These are phyloP conservation scores for Phoxinus dragarum DNA, from an alignment of 2,797 vertebrate genomes.

Conservation along the genomic window DNA sequence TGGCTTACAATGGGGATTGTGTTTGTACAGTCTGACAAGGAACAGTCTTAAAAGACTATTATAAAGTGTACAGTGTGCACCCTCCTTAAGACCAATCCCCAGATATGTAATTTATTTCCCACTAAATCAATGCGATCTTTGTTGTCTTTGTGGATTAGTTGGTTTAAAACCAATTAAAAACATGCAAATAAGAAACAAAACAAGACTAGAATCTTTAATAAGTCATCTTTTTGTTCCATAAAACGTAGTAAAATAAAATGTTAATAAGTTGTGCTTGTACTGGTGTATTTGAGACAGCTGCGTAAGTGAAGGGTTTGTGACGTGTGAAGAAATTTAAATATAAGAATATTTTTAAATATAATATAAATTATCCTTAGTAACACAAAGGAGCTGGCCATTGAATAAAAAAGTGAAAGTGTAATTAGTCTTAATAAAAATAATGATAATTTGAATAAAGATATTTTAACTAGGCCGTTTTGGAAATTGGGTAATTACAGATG, in stretches of 20 bases:
- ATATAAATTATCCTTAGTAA: neutral
- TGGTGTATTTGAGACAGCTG: neutral
- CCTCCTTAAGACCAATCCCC: neutral
- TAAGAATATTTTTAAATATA: neutral
- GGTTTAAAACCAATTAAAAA: conserved; percentile 1
- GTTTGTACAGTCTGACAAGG: too few species aligned
- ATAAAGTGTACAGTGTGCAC: too few species aligned
- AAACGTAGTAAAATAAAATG: neutral
- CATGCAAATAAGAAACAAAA: neutral
- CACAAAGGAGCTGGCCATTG: neutral
- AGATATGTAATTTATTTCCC: neutral
- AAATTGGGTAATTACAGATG: conserved; percentile 36
- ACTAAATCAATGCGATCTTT: neutral
- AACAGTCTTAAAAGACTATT: too few species aligned
- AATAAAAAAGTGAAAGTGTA: neutral
- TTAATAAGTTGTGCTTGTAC: too few species aligned
- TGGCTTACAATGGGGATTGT: too few species aligned
- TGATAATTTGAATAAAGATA: neutral
- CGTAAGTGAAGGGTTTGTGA: neutral
- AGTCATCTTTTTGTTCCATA: neutral
- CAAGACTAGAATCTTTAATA: neutral
- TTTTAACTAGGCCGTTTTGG: neutral
- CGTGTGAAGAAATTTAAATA: neutral
- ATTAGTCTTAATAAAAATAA: conserved; percentile 19
- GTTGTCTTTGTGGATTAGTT: neutral